These are phyloP conservation scores for Pyxicephalus adspersus DNA, from an alignment of 2,113 vertebrate species.

Conservation along the genomic window DNA sequence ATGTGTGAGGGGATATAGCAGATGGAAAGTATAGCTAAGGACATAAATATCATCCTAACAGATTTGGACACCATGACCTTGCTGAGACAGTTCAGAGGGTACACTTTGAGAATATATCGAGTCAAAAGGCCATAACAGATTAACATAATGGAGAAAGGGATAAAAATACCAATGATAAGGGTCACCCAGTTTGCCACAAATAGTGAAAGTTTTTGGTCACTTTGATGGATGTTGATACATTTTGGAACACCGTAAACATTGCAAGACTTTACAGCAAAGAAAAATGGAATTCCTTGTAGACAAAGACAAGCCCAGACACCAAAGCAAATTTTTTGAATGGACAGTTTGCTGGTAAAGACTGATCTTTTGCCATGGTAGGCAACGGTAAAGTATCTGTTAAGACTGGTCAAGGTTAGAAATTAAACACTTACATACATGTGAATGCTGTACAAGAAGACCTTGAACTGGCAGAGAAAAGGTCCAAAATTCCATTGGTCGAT, in stretches of 20 bases:
- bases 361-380: slow-evolving; percentile 66
- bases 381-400: slow-evolving; percentile 68
- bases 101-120: slow-evolving; percentile 62
- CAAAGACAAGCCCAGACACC: slow-evolving; percentile 67
- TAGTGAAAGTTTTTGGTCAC: slow-evolving; percentile 53
- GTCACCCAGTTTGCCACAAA: slow-evolving; percentile 65
- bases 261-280: slow-evolving; percentile 62
- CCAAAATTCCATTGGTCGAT: slow-evolving; percentile 68
- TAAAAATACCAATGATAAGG: slow-evolving; percentile 63
- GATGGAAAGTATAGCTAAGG: slow-evolving; percentile 67
- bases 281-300: slow-evolving; percentile 60
- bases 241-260: slow-evolving; percentile 56
- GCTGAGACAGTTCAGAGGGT: slow-evolving; percentile 62
- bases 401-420: slow-evolving; percentile 73
- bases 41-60: slow-evolving; percentile 63
- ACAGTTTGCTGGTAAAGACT: slow-evolving; percentile 65
- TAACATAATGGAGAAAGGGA: slow-evolving; percentile 65
- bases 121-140: slow-evolving; percentile 66
- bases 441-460: slow-evolving; percentile 65
- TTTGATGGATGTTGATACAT: slow-evolving; percentile 71
- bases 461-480: slow-evolving; percentile 66
- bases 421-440: slow-evolving; percentile 72
- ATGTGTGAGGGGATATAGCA: slow-evolving; percentile 73
- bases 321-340: slow-evolving; percentile 67
- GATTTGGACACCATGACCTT: slow-evolving; percentile 69